Percentiles rank a stretch among this genome's conserved stretches.
Evolutionary conservation across 2,888 invertebrate genomes (phyloP).

Genomic region (Drosophila engyochracea): DNA sequence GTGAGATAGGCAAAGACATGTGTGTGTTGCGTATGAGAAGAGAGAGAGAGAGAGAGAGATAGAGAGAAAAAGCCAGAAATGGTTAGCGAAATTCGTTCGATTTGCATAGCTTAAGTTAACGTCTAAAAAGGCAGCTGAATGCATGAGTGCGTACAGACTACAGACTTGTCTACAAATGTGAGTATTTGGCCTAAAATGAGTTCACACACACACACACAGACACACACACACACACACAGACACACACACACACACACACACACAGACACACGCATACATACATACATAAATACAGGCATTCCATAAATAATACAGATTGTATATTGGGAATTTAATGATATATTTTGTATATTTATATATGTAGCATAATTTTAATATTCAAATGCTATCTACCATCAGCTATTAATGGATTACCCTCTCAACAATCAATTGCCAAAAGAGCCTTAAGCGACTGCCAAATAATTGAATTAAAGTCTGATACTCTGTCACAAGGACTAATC

Average conservation of each 20-base stretch:
- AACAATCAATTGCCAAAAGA: background rate
- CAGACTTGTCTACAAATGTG: background rate
- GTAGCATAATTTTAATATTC: background rate
- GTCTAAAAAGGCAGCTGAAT: conserved; percentile 19
- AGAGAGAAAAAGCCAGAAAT: conserved; percentile 60
- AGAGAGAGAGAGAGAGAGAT: conserved; percentile 61
- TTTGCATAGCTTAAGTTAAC: conserved; percentile 48
- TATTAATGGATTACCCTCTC: background rate
- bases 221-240: conserved; percentile 1
- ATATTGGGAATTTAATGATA: background rate
- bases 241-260: background rate
- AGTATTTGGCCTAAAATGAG: conserved; percentile 41
- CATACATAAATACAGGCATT: background rate
- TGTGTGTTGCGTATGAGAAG: conserved; percentile 36
- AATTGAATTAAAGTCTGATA: conserved; percentile 14
- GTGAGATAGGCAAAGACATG: conserved; percentile 51
- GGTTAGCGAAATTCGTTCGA: conserved; percentile 55
- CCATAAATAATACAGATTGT: background rate
- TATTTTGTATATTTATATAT: no score
- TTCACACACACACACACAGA: background rate
- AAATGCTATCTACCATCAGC: background rate
- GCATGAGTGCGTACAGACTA: conserved; percentile 44
- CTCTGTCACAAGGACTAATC: conserved; percentile 13
- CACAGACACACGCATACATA: background rate
- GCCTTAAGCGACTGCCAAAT: background rate